These are phyloP conservation scores for Pocillopora grandis DNA, from an alignment of 92 coral and sea anemone species.

Conservation along the genomic window DNA sequence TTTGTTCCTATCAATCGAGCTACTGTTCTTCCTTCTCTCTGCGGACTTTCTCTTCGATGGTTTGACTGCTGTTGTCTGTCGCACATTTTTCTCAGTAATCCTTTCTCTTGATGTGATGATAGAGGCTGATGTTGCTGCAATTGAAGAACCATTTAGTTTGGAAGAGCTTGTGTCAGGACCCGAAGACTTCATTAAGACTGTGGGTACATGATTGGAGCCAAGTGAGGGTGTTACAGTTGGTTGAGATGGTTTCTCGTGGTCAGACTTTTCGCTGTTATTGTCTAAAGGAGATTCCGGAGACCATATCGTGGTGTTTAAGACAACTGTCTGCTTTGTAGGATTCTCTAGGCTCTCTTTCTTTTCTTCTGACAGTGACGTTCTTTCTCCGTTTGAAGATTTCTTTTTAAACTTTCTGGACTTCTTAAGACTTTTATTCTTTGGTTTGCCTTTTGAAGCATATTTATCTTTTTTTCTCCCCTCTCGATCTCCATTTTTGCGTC, in stretches of 20 bases:
- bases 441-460: neutral
- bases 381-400: neutral
- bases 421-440: slow-evolving; percentile 5
- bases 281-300: neutral
- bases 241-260: neutral
- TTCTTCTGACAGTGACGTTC: neutral
- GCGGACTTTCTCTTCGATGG: slow-evolving; percentile 1
- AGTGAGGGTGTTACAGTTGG: neutral
- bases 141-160: neutral
- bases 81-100: neutral
- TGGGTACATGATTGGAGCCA: neutral
- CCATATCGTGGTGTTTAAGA: neutral
- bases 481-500: neutral
- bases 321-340: neutral
- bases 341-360: neutral
- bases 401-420: slow-evolving; percentile 14
- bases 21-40: neutral
- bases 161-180: neutral
- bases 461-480: slow-evolving; percentile 1
- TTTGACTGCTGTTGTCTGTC: neutral
- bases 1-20: neutral
- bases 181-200: neutral
- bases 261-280: neutral
- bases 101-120: neutral
- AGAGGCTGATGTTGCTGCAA: slow-evolving; percentile 3